These are phyloP conservation scores for Turnix velox DNA, from an alignment of 2,113 vertebrate genomes.

Conservation along the genomic window DNA sequence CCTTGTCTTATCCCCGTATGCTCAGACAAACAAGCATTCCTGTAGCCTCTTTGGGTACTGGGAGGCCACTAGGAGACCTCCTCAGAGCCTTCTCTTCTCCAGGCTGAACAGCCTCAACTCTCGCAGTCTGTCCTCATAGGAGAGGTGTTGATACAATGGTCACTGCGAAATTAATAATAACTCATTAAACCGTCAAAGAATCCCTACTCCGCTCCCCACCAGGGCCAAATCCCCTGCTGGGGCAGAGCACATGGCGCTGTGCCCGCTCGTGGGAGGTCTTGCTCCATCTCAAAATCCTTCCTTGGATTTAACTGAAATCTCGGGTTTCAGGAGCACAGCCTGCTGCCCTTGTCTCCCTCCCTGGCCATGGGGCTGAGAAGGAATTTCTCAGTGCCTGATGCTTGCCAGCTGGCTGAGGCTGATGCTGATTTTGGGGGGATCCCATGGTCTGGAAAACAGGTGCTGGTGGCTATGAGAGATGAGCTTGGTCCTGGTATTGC, in stretches of 20 bases:
- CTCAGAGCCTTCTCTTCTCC: no score
- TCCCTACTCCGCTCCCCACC: background rate
- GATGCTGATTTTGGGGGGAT: background rate
- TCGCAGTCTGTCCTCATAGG: no score
- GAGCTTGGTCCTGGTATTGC: background rate
- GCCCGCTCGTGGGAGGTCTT: background rate
- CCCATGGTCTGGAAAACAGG: background rate
- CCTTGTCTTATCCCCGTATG: no score
- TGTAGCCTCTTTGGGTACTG: no score
- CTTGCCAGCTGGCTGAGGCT: background rate
- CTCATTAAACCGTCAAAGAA: background rate
- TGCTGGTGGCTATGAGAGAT: background rate
- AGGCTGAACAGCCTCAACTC: no score
- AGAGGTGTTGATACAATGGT: fast-evolving
- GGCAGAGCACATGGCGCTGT: fast-evolving
- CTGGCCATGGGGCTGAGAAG: background rate
- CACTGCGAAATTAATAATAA: background rate
- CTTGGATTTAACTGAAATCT: background rate
- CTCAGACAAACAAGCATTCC: no score
- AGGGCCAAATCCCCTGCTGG: background rate
- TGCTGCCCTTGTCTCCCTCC: background rate
- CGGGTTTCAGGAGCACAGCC: background rate
- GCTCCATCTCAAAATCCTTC: background rate
- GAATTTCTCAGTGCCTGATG: background rate
- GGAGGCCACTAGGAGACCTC: no score